Percentiles rank a stretch among this genome's conserved stretches.
Conservation (phyloP, 2,888 invertebrate species). For the Conistra vaccinii region DNA sequence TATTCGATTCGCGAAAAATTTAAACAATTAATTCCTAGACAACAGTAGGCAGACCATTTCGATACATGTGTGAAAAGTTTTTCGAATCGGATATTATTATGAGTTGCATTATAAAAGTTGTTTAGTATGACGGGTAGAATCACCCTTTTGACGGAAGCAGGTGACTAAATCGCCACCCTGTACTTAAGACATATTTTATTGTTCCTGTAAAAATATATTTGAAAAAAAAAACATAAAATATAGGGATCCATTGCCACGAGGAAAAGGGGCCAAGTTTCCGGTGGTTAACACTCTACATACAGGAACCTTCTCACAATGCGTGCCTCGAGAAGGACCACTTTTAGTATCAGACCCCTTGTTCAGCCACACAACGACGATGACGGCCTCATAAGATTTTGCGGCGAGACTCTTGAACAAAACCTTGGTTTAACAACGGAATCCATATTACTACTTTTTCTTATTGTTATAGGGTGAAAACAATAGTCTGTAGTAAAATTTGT, state of each 20-base stretch:
- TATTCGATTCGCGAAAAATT: too few species aligned
- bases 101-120: too few species aligned
- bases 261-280: constrained; percentile 6
- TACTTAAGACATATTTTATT: background rate
- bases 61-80: too few species aligned
- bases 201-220: too few species aligned
- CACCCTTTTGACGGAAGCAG: too few species aligned
- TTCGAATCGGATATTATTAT: too few species aligned
- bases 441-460: background rate
- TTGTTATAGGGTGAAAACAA: background rate
- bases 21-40: too few species aligned
- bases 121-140: too few species aligned
- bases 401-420: constrained; percentile 2
- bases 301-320: background rate
- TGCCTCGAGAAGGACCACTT: background rate
- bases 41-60: too few species aligned
- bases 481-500: too few species aligned
- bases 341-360: background rate
- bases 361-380: background rate
- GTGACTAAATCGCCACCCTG: too few species aligned
- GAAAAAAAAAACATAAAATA: too few species aligned
- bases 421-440: background rate
- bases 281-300: background rate
- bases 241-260: background rate
- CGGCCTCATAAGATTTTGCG: background rate